phyloP scores from a whole-genome alignment of 2,113 vertebrate species.

The Chiloscyllium plagiosum region DNA sequence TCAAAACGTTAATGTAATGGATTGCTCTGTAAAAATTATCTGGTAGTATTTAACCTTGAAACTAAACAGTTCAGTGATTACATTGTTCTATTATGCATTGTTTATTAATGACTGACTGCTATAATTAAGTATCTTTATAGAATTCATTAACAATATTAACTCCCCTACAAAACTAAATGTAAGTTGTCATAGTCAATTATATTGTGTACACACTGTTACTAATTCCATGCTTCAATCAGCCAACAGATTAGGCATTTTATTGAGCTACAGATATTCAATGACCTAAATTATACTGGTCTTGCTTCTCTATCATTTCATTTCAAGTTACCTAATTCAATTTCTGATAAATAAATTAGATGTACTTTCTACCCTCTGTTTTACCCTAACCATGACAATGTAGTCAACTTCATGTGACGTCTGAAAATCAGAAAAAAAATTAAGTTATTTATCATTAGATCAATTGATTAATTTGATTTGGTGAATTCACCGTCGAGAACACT shows the following conservation, averaged over 20 bases:
- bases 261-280: not conserved
- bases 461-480: not conserved
- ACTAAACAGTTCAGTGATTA: not conserved
- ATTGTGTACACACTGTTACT: not conserved
- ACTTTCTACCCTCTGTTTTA: not conserved
- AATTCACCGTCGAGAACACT: not conserved
- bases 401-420: not conserved
- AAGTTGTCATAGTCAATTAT: not conserved
- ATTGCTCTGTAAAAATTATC: not conserved
- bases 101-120: not conserved
- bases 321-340: not conserved
- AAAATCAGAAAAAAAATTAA: not conserved
- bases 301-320: not conserved
- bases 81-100: not conserved
- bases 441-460: not conserved
- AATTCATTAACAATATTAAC: not conserved
- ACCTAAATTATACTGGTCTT: not conserved
- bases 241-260: not conserved
- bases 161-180: not conserved
- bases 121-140: not conserved
- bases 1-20: not conserved
- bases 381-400: not conserved
- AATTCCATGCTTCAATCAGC: not conserved
- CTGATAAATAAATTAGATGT: not conserved
- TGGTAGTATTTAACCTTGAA: not conserved